Conservation (phyloP, 2,797 vertebrate genomes). For the Lagodon rhomboides region DNA sequence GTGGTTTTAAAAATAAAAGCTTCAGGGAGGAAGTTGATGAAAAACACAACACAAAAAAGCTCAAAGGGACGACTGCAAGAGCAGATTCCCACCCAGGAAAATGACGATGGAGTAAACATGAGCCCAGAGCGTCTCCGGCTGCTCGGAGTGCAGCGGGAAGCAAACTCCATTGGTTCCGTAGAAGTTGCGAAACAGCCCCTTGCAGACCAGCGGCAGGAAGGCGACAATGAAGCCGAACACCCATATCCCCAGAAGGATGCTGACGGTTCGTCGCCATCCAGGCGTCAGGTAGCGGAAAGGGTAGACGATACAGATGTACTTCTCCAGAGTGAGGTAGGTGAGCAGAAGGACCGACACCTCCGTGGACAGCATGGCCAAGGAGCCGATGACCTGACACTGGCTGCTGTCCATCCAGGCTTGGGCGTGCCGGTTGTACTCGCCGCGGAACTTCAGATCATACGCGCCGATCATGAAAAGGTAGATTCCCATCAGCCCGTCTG, state of each 20-base stretch:
- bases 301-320: conserved; percentile 98
- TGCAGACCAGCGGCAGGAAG: conserved; percentile 91
- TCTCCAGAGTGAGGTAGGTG: conserved; percentile 97
- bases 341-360: conserved; percentile 97
- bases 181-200: conserved; percentile 94
- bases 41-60: background rate
- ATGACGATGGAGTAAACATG: conserved; percentile 96
- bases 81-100: conserved; percentile 91
- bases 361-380: conserved; percentile 96
- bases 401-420: conserved; percentile 97
- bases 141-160: conserved; percentile 96
- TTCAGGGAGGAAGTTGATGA: background rate
- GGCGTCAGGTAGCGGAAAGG: conserved; percentile 95
- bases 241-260: conserved; percentile 93
- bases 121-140: conserved; percentile 91
- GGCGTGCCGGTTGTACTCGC: conserved; percentile 96
- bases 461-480: conserved; percentile 97
- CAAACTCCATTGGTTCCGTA: conserved; percentile 97
- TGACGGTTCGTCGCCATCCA: conserved; percentile 91
- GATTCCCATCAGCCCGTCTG: conserved; percentile 97
- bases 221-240: conserved; percentile 92
- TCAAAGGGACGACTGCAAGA: background rate
- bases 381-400: conserved; percentile 94
- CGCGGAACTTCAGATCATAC: conserved; percentile 95
- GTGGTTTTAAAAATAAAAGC: background rate